Percentiles rank a stretch among this genome's conserved stretches.
Evolutionary conservation across 1,140 invertebrate genomes (phyloP).

Genomic region (Cydia fagiglandana): DNA sequence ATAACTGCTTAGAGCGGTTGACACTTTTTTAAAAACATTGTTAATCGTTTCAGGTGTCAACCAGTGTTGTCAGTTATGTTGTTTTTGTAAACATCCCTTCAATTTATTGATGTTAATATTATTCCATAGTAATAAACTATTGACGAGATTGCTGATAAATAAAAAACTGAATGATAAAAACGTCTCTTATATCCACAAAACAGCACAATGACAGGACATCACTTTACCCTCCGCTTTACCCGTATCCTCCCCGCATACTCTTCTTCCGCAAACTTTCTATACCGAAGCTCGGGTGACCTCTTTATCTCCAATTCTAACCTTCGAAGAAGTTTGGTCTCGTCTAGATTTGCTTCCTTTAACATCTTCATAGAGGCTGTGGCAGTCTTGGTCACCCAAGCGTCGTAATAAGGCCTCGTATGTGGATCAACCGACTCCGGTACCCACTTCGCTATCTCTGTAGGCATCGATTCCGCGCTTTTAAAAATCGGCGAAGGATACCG

Average conservation of each 20-base stretch:
- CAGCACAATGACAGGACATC: conserved; percentile 32
- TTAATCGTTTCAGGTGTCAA: too few species aligned
- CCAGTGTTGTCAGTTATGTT: too few species aligned
- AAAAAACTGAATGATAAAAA: not conserved
- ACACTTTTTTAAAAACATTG: too few species aligned
- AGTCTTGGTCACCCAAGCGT: conserved; percentile 59
- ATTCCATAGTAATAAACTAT: not conserved
- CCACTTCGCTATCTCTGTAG: conserved; percentile 64
- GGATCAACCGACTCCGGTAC: conserved; percentile 46
- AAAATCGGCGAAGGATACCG: conserved; percentile 40
- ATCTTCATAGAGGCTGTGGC: conserved; percentile 2
- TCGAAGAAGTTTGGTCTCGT: conserved; percentile 40
- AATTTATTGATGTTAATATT: too few species aligned
- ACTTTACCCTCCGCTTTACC: conserved; percentile 39
- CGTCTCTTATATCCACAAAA: conserved; percentile 6
- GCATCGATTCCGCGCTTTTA: conserved; percentile 36
- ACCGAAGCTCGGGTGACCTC: conserved; percentile 46
- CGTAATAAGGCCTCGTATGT: conserved; percentile 64
- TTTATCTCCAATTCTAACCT: conserved; percentile 32
- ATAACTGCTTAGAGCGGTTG: too few species aligned
- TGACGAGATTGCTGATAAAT: not conserved
- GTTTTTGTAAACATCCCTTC: too few species aligned
- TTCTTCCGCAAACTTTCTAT: conserved; percentile 52
- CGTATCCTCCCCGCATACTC: conserved; percentile 58
- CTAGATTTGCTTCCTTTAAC: conserved; percentile 44